These are phyloP conservation scores for Scalopus aquaticus DNA, from an alignment of 2,113 vertebrate species.

Conservation along the genomic window DNA sequence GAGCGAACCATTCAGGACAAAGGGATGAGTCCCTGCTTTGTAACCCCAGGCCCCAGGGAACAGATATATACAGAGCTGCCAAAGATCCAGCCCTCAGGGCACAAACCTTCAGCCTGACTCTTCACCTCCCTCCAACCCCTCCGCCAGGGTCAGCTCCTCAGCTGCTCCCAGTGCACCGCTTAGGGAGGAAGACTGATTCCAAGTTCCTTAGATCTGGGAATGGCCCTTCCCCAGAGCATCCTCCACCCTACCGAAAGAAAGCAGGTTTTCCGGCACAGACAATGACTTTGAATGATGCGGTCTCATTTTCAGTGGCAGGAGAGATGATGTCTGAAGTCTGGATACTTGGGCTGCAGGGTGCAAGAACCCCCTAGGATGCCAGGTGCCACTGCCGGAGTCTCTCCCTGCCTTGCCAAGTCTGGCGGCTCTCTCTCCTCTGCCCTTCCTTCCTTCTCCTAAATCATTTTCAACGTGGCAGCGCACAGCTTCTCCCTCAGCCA, in stretches of 20 bases:
- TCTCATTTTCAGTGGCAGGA: not conserved
- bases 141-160: accelerated
- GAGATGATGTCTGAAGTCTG: not conserved
- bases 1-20: not conserved
- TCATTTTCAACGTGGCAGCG: conserved; percentile 46
- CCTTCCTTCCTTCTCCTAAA: not conserved
- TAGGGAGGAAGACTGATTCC: not conserved
- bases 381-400: not conserved
- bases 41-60: accelerated
- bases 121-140: not conserved
- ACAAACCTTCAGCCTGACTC: not conserved
- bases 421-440: not conserved
- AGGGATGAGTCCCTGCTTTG: accelerated
- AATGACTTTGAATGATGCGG: accelerated
- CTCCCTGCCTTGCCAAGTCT: not conserved
- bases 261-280: not conserved
- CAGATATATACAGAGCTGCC: not conserved
- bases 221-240: not conserved
- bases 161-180: accelerated
- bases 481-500: conserved; percentile 74
- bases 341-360: not conserved
- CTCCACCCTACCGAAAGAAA: conserved; percentile 24
- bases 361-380: not conserved
- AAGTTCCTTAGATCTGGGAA: not conserved
- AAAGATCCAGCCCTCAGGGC: not conserved